Percentiles rank a stretch among this genome's conserved stretches.
Conservation (phyloP, 2,113 vertebrate genomes). For the Clarias macrocephalus region DNA sequence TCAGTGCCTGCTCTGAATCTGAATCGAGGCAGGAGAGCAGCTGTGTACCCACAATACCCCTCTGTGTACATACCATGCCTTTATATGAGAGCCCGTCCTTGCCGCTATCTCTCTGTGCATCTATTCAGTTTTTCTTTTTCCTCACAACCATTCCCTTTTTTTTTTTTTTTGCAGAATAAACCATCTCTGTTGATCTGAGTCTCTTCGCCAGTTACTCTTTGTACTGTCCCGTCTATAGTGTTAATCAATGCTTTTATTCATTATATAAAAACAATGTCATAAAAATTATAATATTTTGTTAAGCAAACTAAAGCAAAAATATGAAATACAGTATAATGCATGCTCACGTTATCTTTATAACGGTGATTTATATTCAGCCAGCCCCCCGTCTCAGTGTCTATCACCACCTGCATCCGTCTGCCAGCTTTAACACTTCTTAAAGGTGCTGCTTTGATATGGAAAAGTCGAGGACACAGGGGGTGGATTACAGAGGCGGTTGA, state of each 20-base stretch:
- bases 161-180: constrained; percentile 5
- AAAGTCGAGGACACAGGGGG: background rate
- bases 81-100: constrained; percentile 49
- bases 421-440: background rate
- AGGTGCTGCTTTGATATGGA: constrained; percentile 50
- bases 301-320: background rate
- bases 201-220: background rate
- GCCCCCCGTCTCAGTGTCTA: background rate
- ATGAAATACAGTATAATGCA: background rate
- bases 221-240: background rate
- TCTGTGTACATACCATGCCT: constrained; percentile 64
- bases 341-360: background rate
- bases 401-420: background rate
- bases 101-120: constrained; percentile 28
- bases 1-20: constrained; percentile 32
- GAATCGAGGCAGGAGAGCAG: constrained; percentile 63
- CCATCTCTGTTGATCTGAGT: constrained; percentile 11
- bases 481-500: background rate
- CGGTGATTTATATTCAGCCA: background rate
- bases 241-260: constrained; percentile 17
- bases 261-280: background rate
- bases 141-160: background rate
- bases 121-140: background rate
- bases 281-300: background rate
- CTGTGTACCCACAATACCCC: constrained; percentile 68